Evolutionary conservation across 2,888 invertebrate species (phyloP), one percentile per base, ranked within the genome.

Genomic region (Automeris io): DNA sequence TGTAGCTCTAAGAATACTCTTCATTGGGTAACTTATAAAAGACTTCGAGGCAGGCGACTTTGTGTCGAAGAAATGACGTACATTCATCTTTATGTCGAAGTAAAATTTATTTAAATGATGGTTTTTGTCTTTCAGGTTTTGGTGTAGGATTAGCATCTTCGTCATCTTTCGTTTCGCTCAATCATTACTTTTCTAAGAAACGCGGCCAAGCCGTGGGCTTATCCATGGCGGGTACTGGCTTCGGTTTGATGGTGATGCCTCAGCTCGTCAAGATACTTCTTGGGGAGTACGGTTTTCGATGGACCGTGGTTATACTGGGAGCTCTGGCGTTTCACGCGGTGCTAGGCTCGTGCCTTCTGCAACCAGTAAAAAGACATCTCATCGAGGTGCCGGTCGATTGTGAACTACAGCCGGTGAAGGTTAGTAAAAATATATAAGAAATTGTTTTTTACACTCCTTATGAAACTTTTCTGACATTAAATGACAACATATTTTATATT

Each of bases 171-270:
- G 93, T 94, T 6, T 92, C 94, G 0, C 75, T 94, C 2, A 94
- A 93, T 71, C 91, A 93, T 59, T 94, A 92, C 65, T 94, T 94
- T 64, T 88, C 91, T 9, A 90, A 91, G 66, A 91, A 91, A 65
- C 89, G 94, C 13, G 93, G 94, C 0, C 93, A 93, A 67, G 94
- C 94, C 0, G 92, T 94, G 5, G 94, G 94, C 0, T 80, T 93
- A 16, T 93, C 93, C 0, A 91, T 94, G 89, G 93, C 93, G 1
- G 94, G 94, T 0, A 93, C 93, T 0, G 93, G 93, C 3, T 87
- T 94, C 52, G 94, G 93, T 2, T 90, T 93, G 83, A 90, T 94
- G 88, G 87, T 93, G 42, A 92, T 94, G 90, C 94, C 94, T 1
- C 94, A 94, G 64, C 87, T 92, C 42, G 91, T 93, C 43, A 88